Conservation (phyloP, 2,797 vertebrate genomes). For the Hippocampus kuda region DNA sequence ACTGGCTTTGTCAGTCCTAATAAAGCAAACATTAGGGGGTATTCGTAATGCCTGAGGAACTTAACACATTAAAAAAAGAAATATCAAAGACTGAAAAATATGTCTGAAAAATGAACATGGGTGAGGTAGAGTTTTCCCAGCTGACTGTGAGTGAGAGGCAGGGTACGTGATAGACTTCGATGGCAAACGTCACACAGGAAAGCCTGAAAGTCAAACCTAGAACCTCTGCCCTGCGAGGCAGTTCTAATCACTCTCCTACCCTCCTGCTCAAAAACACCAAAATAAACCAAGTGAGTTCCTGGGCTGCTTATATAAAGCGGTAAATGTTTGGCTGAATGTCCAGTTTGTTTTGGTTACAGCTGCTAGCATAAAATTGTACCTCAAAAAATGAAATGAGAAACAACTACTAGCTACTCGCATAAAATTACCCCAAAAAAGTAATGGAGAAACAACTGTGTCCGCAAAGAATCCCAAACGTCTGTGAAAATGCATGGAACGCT, state of each 20-base stretch:
- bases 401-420: too few relatives aligned
- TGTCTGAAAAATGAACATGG: background rate
- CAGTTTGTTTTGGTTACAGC: too few relatives aligned
- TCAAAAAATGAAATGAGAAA: too few relatives aligned
- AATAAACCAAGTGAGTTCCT: background rate
- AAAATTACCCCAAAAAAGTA: background rate
- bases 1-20: constrained; percentile 10
- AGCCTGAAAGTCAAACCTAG: background rate
- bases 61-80: constrained; percentile 10
- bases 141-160: background rate
- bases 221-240: background rate
- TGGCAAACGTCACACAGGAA: background rate
- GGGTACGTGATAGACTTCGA: background rate
- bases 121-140: background rate
- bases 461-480: background rate
- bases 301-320: background rate
- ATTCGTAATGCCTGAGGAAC: constrained; percentile 13
- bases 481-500: background rate
- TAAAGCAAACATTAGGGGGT: constrained; percentile 20
- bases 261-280: background rate
- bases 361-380: too few relatives aligned
- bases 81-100: constrained; percentile 18
- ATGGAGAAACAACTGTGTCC: background rate
- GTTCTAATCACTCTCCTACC: background rate
- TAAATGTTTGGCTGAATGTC: background rate